Evolutionary conservation across 2,113 vertebrate genomes (phyloP), one percentile per base, ranked within the genome.

Genomic region (Lanius ludovicianus): DNA sequence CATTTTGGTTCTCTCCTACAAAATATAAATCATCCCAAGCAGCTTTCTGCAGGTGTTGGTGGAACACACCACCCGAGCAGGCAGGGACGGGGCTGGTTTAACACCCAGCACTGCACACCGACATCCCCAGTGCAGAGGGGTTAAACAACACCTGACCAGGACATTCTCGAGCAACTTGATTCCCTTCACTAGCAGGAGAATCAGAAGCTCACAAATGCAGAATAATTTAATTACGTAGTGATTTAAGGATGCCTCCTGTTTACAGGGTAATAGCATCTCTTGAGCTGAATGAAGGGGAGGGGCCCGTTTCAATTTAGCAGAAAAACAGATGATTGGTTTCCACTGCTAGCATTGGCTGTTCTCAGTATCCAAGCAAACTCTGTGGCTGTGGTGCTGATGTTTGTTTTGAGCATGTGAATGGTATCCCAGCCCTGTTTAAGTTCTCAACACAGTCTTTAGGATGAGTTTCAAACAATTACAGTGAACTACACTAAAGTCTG

Each of bases 161-260:
- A 37, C 60, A 13, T 47, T 78, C 90, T 33, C 31, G 15, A 49
- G 79, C 60, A 86, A 64, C 82, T 75, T 31, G 69, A 74, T 84
- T 93, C 62, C 85, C 65, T 82, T 75, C 63, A 27, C 49, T 44
- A 46, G 73, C 4, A 50, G 24, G 52, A 81, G 60, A 87, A 79
- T 31, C 35, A 90, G 47, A 74, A 85, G 69, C 60, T 81, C 64
- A 75, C 57, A 92, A 90, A 83, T 71, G 90, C 67, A 87, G 76
- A 91, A 92, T 75, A 91, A 87, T 71, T 89, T 95, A 96, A 94
- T 95, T 85, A 93, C 2, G 3, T 55, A 64, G 79, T 71, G 82
- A 64, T 83, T 89, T 67, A 85, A 84, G 82, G 62, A 42, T 93
- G 79, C 57, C 41, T 94, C 59, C 59, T 78, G 74, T 93, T 95